These are phyloP conservation scores for Sympetrum striolatum DNA, from an alignment of 2,888 invertebrate genomes.

Conservation along the genomic window DNA sequence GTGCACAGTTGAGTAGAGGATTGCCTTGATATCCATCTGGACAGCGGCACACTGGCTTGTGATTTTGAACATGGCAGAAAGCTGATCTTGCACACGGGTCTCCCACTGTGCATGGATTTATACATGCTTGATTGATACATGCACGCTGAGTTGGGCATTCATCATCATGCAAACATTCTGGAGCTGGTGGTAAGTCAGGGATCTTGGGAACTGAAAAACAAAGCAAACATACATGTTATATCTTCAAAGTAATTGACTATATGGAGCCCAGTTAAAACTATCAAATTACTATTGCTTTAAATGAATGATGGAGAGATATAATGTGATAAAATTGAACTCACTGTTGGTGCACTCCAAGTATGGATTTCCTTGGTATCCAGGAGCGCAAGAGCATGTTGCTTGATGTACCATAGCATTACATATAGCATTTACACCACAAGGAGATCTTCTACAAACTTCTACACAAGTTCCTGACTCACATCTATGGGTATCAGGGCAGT, in stretches of 20 bases:
- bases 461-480: slow-evolving; percentile 79
- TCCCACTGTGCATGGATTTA: slow-evolving; percentile 74
- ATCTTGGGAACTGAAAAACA: slow-evolving; percentile 59
- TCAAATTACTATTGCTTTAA: neutral
- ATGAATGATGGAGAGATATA: neutral
- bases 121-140: slow-evolving; percentile 78
- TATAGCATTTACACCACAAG: slow-evolving; percentile 83
- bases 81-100: slow-evolving; percentile 80
- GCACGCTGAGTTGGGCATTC: slow-evolving; percentile 78
- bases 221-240: slow-evolving; percentile 45
- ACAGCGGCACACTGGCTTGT: slow-evolving; percentile 80
- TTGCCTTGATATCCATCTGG: slow-evolving; percentile 80
- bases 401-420: slow-evolving; percentile 79
- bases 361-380: slow-evolving; percentile 79
- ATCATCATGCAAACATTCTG: slow-evolving; percentile 78
- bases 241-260: neutral
- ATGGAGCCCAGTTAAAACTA: neutral
- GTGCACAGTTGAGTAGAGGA: slow-evolving; percentile 73
- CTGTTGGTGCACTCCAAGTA: slow-evolving; percentile 75
- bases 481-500: slow-evolving; percentile 76
- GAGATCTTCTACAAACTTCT: slow-evolving; percentile 78
- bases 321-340: slow-evolving; percentile 55
- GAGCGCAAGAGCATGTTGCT: slow-evolving; percentile 79
- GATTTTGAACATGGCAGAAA: slow-evolving; percentile 81
- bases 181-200: slow-evolving; percentile 58